Percentiles rank a stretch among this genome's conserved stretches.
Conservation (phyloP, 2,113 vertebrate species). For the Ophiodon elongatus region DNA sequence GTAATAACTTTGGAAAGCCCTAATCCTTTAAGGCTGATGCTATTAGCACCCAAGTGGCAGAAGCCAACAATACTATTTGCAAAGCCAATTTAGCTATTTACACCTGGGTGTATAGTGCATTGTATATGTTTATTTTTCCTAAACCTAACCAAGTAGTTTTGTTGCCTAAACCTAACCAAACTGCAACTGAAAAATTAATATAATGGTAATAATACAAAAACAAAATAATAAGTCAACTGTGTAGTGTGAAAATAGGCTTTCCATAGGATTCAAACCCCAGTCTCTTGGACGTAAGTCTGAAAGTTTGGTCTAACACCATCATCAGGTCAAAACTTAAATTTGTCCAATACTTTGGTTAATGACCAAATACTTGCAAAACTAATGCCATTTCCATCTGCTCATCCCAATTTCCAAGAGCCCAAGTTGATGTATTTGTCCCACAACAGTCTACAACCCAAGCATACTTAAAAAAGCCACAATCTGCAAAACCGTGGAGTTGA, state of each 20-base stretch:
- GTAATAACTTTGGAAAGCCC: background rate
- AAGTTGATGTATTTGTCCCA: background rate
- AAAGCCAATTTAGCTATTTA: too few relatives aligned
- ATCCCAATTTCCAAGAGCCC: background rate
- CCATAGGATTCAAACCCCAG: too few relatives aligned
- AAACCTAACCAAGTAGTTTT: too few relatives aligned
- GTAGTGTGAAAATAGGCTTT: too few relatives aligned
- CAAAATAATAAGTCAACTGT: too few relatives aligned
- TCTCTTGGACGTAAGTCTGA: background rate
- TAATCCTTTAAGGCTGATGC: background rate
- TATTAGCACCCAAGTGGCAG: background rate
- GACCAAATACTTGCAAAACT: background rate
- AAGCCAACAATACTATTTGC: too few relatives aligned
- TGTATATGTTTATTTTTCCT: too few relatives aligned
- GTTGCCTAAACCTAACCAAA: too few relatives aligned
- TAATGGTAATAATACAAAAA: too few relatives aligned
- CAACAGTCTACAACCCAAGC: background rate
- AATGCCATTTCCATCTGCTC: background rate
- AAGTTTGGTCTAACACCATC: background rate
- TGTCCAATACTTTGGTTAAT: too few relatives aligned
- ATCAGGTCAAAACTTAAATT: background rate
- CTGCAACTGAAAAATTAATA: too few relatives aligned
- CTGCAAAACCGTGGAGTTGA: background rate
- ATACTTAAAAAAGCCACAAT: background rate
- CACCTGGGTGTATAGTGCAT: too few relatives aligned